Percentiles rank a stretch among this genome's conserved stretches.
phyloP scores from a whole-genome alignment of 2,888 invertebrate species.

The Yponomeuta cagnagella region DNA sequence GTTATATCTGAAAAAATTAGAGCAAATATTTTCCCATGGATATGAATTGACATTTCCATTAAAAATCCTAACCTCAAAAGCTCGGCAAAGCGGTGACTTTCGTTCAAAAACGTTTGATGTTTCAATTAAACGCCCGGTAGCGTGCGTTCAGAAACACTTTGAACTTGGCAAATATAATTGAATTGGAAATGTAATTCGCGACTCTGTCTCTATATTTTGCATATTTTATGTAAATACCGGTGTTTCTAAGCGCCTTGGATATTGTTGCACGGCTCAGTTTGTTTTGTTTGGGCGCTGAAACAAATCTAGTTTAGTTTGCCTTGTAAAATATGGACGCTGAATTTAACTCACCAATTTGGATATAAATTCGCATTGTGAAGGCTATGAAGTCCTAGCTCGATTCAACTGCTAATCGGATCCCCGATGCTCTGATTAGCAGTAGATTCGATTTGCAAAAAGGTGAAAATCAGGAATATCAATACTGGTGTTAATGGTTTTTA shows the following conservation, averaged over 20 bases:
- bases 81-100: background rate
- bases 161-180: constrained; percentile 36
- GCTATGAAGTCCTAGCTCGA: too few species aligned
- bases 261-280: constrained; percentile 7
- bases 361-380: too few species aligned
- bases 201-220: constrained; percentile 21
- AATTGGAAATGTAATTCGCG: constrained; percentile 36
- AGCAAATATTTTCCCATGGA: background rate
- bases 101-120: constrained; percentile 5
- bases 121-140: constrained; percentile 19
- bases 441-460: too few species aligned
- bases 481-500: too few species aligned
- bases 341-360: background rate
- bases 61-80: constrained; percentile 1
- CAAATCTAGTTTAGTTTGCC: background rate
- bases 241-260: constrained; percentile 14
- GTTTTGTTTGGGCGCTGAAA: background rate
- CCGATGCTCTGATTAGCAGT: too few species aligned
- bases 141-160: constrained; percentile 22
- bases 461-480: too few species aligned
- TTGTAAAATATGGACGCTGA: constrained; percentile 1
- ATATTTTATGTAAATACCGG: constrained; percentile 37
- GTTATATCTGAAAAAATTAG: too few species aligned
- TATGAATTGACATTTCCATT: background rate
- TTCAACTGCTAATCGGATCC: too few species aligned